These are phyloP conservation scores for Hyposoter didymator DNA, from an alignment of 2,888 invertebrate genomes.

Conservation along the genomic window DNA sequence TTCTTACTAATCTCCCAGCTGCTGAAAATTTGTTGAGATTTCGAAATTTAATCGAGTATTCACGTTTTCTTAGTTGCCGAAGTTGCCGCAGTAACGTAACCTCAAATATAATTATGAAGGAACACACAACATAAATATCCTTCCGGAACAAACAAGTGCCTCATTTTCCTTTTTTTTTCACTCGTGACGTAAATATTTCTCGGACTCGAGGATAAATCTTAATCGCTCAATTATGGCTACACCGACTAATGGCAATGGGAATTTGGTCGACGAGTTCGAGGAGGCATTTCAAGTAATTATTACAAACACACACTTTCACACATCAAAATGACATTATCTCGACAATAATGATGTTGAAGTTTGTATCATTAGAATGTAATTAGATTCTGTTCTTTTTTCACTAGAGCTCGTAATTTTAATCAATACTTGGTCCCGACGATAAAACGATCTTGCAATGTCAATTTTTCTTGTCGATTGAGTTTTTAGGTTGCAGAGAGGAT, in stretches of 20 bases:
- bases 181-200: background rate
- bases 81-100: conserved; percentile 46
- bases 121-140: conserved; percentile 47
- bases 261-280: conserved; percentile 95
- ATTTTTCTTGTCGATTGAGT: too few relatives aligned
- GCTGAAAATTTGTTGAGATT: background rate
- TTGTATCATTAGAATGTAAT: too few relatives aligned
- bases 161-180: conserved; percentile 15
- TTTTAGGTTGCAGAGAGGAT: too few relatives aligned
- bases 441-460: too few relatives aligned
- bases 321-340: background rate
- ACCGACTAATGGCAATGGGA: conserved; percentile 93
- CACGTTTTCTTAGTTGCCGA: conserved; percentile 56
- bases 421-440: too few relatives aligned
- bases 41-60: conserved; percentile 1
- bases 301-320: background rate
- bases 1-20: background rate
- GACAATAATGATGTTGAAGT: too few relatives aligned
- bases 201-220: conserved; percentile 6
- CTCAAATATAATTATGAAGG: conserved; percentile 55
- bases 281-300: conserved; percentile 92
- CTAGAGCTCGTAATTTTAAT: too few relatives aligned
- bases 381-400: too few relatives aligned
- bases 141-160: conserved; percentile 31
- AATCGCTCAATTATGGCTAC: conserved; percentile 87